Base-by-base conservation (phyloP, 2,888 invertebrate species). In the Spatulosminthurus flaviceps region DNA sequence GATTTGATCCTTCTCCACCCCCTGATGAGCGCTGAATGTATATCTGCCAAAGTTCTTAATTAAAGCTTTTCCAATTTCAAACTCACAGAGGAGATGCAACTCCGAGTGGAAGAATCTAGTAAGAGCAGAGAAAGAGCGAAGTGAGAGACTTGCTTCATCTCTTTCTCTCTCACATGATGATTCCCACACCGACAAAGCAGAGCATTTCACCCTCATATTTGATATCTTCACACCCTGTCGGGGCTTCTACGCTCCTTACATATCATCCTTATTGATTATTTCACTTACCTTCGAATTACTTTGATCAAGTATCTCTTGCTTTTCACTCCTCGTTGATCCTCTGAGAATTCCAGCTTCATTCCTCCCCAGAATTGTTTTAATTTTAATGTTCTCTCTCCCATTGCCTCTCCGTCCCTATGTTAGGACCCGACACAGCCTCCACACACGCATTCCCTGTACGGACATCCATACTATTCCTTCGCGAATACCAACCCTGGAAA, bases 1-100 rank as follows among this genome's bases (percentile, higher is more conserved):
- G 81, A 83, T 83, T 80, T 82, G 83, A 83, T 83, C 83, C 83
- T 79, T 80, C 78, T 81, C 81, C 81, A 83, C 82, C 84, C 84
- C 84, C 83, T 84, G 84, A 84, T 83, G 84, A 84, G 84, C 81
- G 80, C 81, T 81, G 83, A 83, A 83, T 82, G 82, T 82, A 81
- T 82, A 82, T 82, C 84, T 83, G 82, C 83, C 83, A 82, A 84
- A 83, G 82, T 83, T 84, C 83, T 84, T 84, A 84, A 84, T 84
- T 84, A 84, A 84, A 83, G 84, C 82, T 83, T 82, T 84, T 80
- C 82, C 82, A 82, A 84, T 82, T 82, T 84, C 82, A 81, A 79
- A 80, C 77, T 77, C 79, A 69, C 69, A 70, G 42, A 24, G 60
- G 16, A 51, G 51, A 51, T 60, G 61, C 21, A 73, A 22, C 21